Evolutionary conservation across 1,140 invertebrate species (phyloP).

Genomic region (Bombus waltoni): DNA sequence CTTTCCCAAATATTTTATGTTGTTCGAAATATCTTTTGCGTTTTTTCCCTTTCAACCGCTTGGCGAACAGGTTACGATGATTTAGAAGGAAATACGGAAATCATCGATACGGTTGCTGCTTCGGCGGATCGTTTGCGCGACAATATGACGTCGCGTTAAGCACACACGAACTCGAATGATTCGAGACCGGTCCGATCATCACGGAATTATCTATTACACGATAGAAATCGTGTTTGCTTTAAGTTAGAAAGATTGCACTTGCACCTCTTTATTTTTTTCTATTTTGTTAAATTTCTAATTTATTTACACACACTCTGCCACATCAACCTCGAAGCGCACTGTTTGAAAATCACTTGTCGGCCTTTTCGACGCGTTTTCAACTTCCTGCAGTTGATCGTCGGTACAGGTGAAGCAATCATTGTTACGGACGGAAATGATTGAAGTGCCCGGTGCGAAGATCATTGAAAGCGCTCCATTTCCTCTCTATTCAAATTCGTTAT

Average conservation of each 20-base stretch:
- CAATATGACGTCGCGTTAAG: not conserved
- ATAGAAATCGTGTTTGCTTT: conserved; percentile 11
- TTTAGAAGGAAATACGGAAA: not conserved
- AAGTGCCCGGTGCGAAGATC: conserved; percentile 2
- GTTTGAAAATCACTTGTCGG: not conserved
- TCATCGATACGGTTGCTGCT: too few species aligned
- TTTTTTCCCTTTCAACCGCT: not conserved
- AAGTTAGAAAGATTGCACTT: conserved; percentile 57
- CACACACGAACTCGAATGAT: not conserved
- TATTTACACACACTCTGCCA: conserved; percentile 35
- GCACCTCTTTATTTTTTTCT: conserved; percentile 29
- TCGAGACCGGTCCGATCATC: not conserved
- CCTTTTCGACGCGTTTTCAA: not conserved
- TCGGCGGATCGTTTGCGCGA: not conserved
- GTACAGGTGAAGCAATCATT: conserved; percentile 8
- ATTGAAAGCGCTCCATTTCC: not conserved
- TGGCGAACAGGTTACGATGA: not conserved
- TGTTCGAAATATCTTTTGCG: not conserved
- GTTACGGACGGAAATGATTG: conserved; percentile 48
- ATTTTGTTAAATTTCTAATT: not conserved
- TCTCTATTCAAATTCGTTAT: too few species aligned
- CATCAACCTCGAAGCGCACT: not conserved
- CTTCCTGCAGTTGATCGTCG: not conserved
- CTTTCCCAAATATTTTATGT: not conserved
- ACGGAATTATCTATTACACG: not conserved